Percentiles rank a stretch among this genome's conserved stretches.
These are phyloP conservation scores for Lydus trimaculatus DNA, from an alignment of 2,888 invertebrate species.

Conservation along the genomic window DNA sequence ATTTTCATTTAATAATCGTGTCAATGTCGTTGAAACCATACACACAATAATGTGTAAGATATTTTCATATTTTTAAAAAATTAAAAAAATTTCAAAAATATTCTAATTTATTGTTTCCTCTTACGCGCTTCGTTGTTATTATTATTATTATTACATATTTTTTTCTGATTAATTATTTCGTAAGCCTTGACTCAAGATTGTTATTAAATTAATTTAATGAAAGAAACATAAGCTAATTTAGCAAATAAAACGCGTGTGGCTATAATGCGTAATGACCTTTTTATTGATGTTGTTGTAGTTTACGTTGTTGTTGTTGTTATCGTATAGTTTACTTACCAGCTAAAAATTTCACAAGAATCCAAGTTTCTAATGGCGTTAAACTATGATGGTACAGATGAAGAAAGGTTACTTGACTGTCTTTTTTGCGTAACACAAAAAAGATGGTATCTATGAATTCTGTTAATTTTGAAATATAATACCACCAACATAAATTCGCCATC, in stretches of 20 bases:
- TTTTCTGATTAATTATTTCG: background rate
- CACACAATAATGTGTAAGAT: background rate
- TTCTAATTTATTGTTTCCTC: background rate
- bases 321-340: conserved; percentile 63
- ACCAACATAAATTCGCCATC: conserved; percentile 89
- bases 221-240: background rate
- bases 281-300: background rate
- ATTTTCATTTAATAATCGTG: background rate
- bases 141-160: too few relatives aligned
- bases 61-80: background rate
- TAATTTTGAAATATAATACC: conserved; percentile 89
- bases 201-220: background rate
- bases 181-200: background rate
- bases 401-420: conserved; percentile 84
- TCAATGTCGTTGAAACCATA: background rate
- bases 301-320: too few relatives aligned
- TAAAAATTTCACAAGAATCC: conserved; percentile 79
- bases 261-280: background rate
- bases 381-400: conserved; percentile 88
- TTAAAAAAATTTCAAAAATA: background rate
- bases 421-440: conserved; percentile 85
- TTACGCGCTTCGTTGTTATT: background rate
- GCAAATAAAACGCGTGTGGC: background rate
- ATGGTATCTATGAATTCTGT: conserved; percentile 88
- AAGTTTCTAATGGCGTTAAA: conserved; percentile 78